Evolutionary conservation across 2,888 invertebrate genomes (phyloP).

Genomic region (Anticlea derivata): DNA sequence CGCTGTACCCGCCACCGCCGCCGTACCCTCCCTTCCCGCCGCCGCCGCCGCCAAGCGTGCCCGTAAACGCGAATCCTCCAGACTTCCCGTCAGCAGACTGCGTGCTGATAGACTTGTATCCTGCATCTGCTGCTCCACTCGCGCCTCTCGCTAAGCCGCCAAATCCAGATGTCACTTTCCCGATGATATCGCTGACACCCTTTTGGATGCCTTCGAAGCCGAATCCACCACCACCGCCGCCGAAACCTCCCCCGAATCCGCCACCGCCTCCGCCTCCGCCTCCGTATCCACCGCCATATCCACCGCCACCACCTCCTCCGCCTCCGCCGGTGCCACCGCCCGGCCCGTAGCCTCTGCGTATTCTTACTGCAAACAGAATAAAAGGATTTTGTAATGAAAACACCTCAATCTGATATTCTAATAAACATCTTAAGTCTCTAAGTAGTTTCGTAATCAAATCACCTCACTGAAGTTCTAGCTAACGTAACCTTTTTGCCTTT

Average conservation of each 20-base stretch:
- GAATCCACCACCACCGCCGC: conserved; percentile 44
- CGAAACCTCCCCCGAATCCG: conserved; percentile 42
- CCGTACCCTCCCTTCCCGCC: conserved; percentile 70
- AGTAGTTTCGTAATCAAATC: too few species aligned
- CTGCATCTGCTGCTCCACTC: conserved; percentile 41
- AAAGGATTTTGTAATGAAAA: not conserved
- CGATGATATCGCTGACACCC: conserved; percentile 57
- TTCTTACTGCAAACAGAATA: conserved; percentile 56
- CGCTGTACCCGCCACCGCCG: conserved; percentile 63
- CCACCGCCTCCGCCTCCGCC: conserved; percentile 46
- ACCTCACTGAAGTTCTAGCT: not conserved
- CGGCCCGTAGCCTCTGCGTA: conserved; percentile 58
- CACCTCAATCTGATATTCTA: too few species aligned
- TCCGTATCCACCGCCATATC: conserved; percentile 37
- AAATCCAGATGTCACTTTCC: conserved; percentile 55
- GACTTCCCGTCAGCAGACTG: conserved; percentile 74
- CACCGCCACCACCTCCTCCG: conserved; percentile 38
- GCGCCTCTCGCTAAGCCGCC: conserved; percentile 39
- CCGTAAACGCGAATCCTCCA: conserved; percentile 73
- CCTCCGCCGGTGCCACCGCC: conserved; percentile 44
- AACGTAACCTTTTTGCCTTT: conserved; percentile 1
- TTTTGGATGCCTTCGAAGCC: conserved; percentile 53
- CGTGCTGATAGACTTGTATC: conserved; percentile 61
- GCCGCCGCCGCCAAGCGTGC: conserved; percentile 56
- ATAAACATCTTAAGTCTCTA: not conserved